Percentiles rank a stretch among this genome's conserved stretches.
Conservation (phyloP, 2,888 invertebrate species). For the Acrocyrtus sp. region DNA sequence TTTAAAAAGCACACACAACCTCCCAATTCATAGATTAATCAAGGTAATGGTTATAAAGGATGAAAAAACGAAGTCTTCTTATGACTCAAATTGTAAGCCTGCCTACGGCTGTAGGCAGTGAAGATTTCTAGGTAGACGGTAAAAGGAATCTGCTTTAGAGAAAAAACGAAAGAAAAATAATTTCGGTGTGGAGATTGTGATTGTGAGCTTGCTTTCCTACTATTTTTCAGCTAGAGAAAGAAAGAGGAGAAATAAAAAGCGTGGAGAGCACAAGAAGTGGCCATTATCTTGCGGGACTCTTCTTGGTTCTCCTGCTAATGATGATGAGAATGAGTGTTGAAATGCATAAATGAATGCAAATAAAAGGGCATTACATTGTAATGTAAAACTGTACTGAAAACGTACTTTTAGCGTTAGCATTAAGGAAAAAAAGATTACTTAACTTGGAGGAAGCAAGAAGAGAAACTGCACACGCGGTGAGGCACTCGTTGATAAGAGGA, state of each 20-base stretch:
- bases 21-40: no score
- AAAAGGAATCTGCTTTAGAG: no score
- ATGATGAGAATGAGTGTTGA: constrained; percentile 32
- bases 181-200: no score
- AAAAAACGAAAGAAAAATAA: no score
- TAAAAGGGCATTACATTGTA: constrained; percentile 4
- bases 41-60: no score
- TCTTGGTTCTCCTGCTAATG: no score
- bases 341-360: constrained; percentile 30
- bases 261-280: constrained; percentile 10
- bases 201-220: no score
- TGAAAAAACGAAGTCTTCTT: no score
- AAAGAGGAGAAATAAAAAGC: background rate
- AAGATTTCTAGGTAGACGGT: no score
- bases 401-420: constrained; percentile 25
- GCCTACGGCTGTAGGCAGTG: no score
- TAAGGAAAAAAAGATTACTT: constrained; percentile 1
- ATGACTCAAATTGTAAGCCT: no score
- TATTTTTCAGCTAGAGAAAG: background rate
- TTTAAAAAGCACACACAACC: no score
- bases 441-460: background rate
- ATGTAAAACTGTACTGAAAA: constrained; percentile 8
- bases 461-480: background rate
- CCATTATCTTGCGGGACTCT: constrained; percentile 42
- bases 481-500: constrained; percentile 27